Base-by-base conservation (phyloP, 2,797 vertebrate species). In the Spinus olivaceus region DNA sequence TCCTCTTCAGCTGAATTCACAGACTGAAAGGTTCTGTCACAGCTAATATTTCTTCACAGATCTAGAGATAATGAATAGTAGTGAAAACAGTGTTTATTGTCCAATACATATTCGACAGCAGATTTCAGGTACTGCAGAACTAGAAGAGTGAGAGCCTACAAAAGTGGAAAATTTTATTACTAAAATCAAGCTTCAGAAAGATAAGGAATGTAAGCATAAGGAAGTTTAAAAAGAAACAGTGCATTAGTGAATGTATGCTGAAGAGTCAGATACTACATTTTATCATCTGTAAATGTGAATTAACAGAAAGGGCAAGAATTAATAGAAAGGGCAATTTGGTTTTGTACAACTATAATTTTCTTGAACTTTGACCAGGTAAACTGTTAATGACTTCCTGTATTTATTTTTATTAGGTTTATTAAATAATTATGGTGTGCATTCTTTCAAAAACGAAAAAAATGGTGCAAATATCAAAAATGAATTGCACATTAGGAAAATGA, bases 1-100 rank as follows among this genome's bases (percentile, higher is more conserved):
- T 80, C 37, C 30, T 70, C n/a, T 82, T 89, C 60, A 25, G 32
- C 25, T 83, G 84, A 92, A 54, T 35, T 71, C 71, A 80, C 56
- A 77, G 27, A 70, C n/a, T 82, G 82, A 90, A 94, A 89, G 27
- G 25, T 92, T 80, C 61, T 88, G 73, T 85, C 84, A 87, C 42
- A 90, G 47, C 28, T 87, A 95, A 79, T 70, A 86, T 67, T 82
- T 82, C 39, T 86, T 51, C 51, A 80, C 35, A 60, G 41, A 85
- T 77, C 24, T 63, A 70, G 32, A 61, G 18, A 59, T 61, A 94
- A 86, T 67, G 66, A 86, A 66, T 49, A 8, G 12, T 64, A 81
- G 35, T 51, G 54, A 81, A 74, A 71, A 37, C 27, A 12, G 17
- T 83, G 65, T 78, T 89, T 85, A 65, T 77, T 71, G 19, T 78